Evolutionary conservation across 2,888 invertebrate species (phyloP).

Genomic region (Drosophila macrospina): DNA sequence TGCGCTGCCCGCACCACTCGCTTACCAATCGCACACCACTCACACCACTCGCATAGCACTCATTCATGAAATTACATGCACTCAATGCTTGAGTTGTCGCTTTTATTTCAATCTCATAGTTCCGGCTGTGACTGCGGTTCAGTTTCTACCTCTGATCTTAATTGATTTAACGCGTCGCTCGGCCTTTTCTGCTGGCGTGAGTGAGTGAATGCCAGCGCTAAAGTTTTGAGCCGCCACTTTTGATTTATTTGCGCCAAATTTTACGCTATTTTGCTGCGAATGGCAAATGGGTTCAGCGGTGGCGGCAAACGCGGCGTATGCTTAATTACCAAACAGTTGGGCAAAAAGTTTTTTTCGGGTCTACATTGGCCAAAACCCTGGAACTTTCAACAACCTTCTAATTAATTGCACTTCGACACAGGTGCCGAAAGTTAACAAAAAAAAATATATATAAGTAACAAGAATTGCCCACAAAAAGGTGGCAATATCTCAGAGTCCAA

Average conservation of each 20-base stretch:
- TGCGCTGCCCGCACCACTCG: slow-evolving; percentile 38
- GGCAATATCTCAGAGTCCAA: slow-evolving; percentile 44
- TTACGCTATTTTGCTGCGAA: slow-evolving; percentile 43
- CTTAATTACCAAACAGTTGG: slow-evolving; percentile 60
- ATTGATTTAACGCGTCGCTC: slow-evolving; percentile 59
- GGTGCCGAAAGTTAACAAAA: slow-evolving; percentile 50
- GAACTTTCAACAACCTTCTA: slow-evolving; percentile 60
- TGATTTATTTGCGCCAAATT: slow-evolving; percentile 70
- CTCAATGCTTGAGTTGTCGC: slow-evolving; percentile 5
- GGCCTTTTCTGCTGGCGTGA: slow-evolving; percentile 12
- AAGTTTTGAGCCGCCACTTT: slow-evolving; percentile 53
- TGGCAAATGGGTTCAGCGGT: slow-evolving; percentile 3
- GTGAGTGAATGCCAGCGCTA: slow-evolving; percentile 29
- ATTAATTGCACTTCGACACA: slow-evolving; percentile 66
- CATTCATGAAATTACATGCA: slow-evolving; percentile 52
- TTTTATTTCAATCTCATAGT: slow-evolving; percentile 30
- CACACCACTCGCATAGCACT: slow-evolving; percentile 32
- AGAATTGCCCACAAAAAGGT: slow-evolving; percentile 58
- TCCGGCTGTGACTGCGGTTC: slow-evolving; percentile 30
- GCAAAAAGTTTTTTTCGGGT: slow-evolving; percentile 39
- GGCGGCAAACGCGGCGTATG: slow-evolving; percentile 48
- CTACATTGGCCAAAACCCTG: slow-evolving; percentile 16
- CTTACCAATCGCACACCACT: too few species aligned
- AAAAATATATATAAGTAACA: slow-evolving; percentile 34
- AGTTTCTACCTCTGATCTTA: slow-evolving; percentile 39